phyloP scores from a whole-genome alignment of 1,140 invertebrate genomes.

The Solenopsis invicta region DNA sequence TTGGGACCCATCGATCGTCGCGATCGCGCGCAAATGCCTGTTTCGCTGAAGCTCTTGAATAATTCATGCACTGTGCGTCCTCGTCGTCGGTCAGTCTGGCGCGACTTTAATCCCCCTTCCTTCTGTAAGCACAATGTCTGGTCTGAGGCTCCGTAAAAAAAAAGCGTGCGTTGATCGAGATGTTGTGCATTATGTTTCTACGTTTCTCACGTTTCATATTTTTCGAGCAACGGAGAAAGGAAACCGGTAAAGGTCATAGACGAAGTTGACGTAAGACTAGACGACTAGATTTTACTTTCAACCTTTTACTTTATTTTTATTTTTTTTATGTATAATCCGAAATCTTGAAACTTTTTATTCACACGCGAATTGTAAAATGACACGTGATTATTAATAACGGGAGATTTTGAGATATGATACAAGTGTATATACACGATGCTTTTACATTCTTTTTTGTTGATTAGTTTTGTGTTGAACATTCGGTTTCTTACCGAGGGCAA shows the following conservation, averaged over 20 bases:
- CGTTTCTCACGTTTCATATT: not conserved
- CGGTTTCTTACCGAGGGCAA: not conserved
- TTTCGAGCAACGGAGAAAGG: not conserved
- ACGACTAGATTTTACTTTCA: conserved; percentile 1
- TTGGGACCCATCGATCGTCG: conserved; percentile 33
- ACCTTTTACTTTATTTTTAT: not conserved
- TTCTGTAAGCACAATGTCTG: conserved; percentile 66
- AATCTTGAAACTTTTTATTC: not conserved
- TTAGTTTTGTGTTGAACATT: not conserved
- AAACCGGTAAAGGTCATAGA: not conserved
- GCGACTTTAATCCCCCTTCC: conserved; percentile 67
- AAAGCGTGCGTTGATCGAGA: conserved; percentile 19
- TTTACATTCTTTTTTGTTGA: not conserved
- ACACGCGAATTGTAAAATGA: not conserved
- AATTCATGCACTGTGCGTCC: conserved; percentile 76
- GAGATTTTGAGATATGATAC: not conserved
- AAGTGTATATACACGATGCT: not conserved
- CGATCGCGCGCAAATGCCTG: conserved; percentile 23
- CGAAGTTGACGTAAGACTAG: not conserved
- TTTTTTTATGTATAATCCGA: not conserved
- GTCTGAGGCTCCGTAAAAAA: not conserved
- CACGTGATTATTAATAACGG: not conserved
- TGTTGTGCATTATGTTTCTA: not conserved
- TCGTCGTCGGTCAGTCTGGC: conserved; percentile 75
- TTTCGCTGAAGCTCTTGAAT: conserved; percentile 77